These are phyloP conservation scores for Notodonta ziczac DNA, from an alignment of 2,888 invertebrate species.

Conservation along the genomic window DNA sequence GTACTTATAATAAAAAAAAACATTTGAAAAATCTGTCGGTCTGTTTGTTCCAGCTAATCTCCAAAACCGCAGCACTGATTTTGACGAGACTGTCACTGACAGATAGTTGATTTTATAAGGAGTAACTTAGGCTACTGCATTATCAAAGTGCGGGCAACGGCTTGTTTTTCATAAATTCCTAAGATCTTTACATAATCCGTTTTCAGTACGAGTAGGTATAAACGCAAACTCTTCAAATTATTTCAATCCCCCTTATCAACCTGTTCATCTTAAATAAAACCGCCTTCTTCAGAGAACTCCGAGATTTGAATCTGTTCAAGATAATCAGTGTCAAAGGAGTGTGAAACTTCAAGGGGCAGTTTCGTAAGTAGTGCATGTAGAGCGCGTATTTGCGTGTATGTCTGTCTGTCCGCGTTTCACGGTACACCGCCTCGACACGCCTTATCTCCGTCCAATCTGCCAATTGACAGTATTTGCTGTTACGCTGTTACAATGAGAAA, in stretches of 20 bases:
- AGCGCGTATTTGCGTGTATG: slow-evolving; percentile 2
- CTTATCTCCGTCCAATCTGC: slow-evolving; percentile 21
- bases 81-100: too few relatives aligned
- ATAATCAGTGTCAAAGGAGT: slow-evolving; percentile 7
- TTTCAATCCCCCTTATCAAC: neutral
- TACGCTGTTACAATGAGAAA: slow-evolving; percentile 1
- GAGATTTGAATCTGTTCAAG: slow-evolving; percentile 4
- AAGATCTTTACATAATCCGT: neutral
- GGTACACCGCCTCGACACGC: slow-evolving; percentile 14
- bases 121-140: too few relatives aligned
- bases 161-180: too few relatives aligned
- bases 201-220: neutral
- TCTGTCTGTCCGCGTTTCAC: slow-evolving; percentile 13
- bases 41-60: too few relatives aligned
- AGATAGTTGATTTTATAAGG: too few relatives aligned
- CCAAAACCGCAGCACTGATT: too few relatives aligned
- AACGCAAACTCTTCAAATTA: neutral
- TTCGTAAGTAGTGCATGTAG: slow-evolving; percentile 6
- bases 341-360: slow-evolving; percentile 2
- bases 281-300: neutral
- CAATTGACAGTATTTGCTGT: slow-evolving; percentile 9
- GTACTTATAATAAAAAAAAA: too few relatives aligned
- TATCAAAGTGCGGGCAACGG: too few relatives aligned
- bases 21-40: too few relatives aligned
- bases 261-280: neutral